A percentile compares a stretch with the other conserved stretches of the same genome.
Conservation (phyloP, 1,140 invertebrate genomes). For the Pseudomyrmex pallidus region DNA sequence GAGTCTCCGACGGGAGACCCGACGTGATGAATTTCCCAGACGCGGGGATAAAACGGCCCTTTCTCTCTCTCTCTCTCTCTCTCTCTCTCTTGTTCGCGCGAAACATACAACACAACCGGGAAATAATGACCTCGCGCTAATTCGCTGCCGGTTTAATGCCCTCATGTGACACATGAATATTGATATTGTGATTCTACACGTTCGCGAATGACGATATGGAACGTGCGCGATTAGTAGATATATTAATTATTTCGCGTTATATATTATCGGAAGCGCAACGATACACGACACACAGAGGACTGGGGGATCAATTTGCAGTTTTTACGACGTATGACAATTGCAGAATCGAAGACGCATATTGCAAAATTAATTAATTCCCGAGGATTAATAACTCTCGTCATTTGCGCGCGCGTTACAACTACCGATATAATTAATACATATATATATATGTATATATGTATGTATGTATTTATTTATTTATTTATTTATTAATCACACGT, state of each 20-base stretch:
- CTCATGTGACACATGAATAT: conserved; percentile 39
- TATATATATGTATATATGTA: too few relatives aligned
- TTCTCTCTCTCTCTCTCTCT: too few relatives aligned
- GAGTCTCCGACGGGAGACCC: not conserved
- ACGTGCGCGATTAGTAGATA: conserved; percentile 3
- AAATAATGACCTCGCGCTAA: conserved; percentile 46
- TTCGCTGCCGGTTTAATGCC: conserved; percentile 15
- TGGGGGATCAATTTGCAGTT: not conserved
- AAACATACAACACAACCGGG: not conserved
- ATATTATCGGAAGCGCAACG: not conserved
- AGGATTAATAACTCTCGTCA: not conserved
- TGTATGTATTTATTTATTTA: too few relatives aligned
- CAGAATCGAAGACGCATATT: not conserved
- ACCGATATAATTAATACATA: not conserved
- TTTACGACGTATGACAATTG: not conserved
- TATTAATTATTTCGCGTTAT: conserved; percentile 38
- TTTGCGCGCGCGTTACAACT: not conserved
- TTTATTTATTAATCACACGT: too few relatives aligned
- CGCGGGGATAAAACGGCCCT: not conserved
- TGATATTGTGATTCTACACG: conserved; percentile 34
- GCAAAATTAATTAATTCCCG: conserved; percentile 8
- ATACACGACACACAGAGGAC: not conserved
- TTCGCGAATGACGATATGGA: conserved; percentile 4
- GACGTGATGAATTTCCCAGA: conserved; percentile 12
- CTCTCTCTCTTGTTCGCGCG: not conserved